Percentiles rank a stretch among this genome's conserved stretches.
phyloP scores from a whole-genome alignment of 1,140 invertebrate genomes.

The Drosophila bifasciata region DNA sequence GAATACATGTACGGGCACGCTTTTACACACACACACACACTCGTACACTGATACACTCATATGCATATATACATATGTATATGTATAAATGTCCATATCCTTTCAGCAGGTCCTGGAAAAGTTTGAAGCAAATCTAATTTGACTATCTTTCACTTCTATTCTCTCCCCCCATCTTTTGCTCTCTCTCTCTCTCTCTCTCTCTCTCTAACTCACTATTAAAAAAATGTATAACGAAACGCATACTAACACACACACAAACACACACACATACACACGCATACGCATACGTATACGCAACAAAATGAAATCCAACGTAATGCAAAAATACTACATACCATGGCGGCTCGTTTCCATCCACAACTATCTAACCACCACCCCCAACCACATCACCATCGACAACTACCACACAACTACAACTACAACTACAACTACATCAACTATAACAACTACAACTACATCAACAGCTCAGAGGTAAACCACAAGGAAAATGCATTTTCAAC shows the following conservation, averaged over 20 bases:
- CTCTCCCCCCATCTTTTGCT: conserved; percentile 33
- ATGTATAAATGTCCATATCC: conserved; percentile 44
- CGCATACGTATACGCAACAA: conserved; percentile 35
- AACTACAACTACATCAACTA: conserved; percentile 46
- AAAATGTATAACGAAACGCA: conserved; percentile 26
- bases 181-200: conserved; percentile 28
- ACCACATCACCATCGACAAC: conserved; percentile 57
- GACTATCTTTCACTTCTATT: conserved; percentile 72
- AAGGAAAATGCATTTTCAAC: conserved; percentile 72
- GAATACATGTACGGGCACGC: conserved; percentile 49
- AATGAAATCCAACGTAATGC: conserved; percentile 47
- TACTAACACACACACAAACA: conserved; percentile 31
- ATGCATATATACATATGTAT: conserved; percentile 28
- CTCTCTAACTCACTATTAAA: conserved; percentile 41
- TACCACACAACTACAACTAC: conserved; percentile 48
- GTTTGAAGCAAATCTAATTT: conserved; percentile 84
- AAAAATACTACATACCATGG: conserved; percentile 30
- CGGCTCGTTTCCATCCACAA: conserved; percentile 22
- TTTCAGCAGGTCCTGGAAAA: conserved; percentile 82
- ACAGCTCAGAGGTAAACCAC: conserved; percentile 83
- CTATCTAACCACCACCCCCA: conserved; percentile 9
- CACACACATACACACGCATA: conserved; percentile 30
- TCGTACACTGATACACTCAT: conserved; percentile 35
- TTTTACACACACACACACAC: conserved; percentile 5
- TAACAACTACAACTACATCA: conserved; percentile 47